Evolutionary conservation across 2,888 invertebrate genomes (phyloP), one percentile per base, ranked within the genome.

Genomic region (Hedychridium roseum): DNA sequence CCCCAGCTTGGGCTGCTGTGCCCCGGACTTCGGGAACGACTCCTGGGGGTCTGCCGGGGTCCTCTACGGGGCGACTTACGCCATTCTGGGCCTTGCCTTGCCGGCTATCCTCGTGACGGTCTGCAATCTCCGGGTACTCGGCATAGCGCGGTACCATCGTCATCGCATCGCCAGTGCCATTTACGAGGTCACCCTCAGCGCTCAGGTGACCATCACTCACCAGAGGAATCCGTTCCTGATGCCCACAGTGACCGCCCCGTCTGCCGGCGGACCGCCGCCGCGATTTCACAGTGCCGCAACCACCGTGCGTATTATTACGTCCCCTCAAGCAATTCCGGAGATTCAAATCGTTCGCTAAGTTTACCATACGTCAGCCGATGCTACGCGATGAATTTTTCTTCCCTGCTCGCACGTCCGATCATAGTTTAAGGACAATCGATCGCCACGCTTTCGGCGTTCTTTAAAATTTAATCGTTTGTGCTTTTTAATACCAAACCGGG

Each of bases 131-230:
- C 89, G 89, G 68, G 85, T 86, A 4, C 68, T 78, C 28, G 72
- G 82, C 48, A 84, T 84, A 38, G 84, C 84, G 2, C 76, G 83
- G 5, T 90, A 91, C 74, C 92, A 92, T 70, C 84, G 91, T 3
- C 91, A 92, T 73, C 84, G 91, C 49, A 92, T 92, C 61, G 91
- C 91, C 18, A 90, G 91, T 34, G 91, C 92, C 16, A 90, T 92
- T 60, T 91, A 90, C 79, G 91, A 92, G 81, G 91, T 91, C 30
- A 91, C 91, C 0, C 77, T 92, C 40, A 90, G 90, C 5, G 91
- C 91, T 1, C 91, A 92, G 80, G 91, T 91, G 57, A 90, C 90
- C 37, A 90, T 91, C 64, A 91, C 90, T 0, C 90, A 90, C 70
- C 91, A 91, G 74, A 82, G 90, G 57, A 91, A 91, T 70, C 91